Evolutionary conservation across 2,113 vertebrate species (phyloP).

Genomic region (Tupaia tana): DNA sequence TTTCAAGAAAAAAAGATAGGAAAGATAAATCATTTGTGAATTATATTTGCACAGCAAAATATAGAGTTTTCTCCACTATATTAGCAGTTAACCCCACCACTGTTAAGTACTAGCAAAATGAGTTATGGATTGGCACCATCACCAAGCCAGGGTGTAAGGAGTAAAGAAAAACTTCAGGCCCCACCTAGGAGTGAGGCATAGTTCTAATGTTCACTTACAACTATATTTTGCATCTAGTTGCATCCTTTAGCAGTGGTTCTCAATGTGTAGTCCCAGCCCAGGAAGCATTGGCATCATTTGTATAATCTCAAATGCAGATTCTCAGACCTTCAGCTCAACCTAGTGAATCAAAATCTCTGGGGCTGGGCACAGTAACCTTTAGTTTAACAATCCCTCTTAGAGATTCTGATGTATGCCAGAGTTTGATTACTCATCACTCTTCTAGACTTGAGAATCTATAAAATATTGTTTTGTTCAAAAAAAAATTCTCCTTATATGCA

Average conservation of each 20-base stretch:
- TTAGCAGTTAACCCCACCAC: background rate
- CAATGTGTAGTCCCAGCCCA: background rate
- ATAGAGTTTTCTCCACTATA: background rate
- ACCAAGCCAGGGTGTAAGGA: background rate
- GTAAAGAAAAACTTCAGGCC: background rate
- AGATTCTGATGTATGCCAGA: background rate
- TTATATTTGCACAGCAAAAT: background rate
- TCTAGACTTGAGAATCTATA: background rate
- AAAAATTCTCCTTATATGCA: background rate
- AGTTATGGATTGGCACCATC: background rate
- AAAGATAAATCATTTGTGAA: background rate
- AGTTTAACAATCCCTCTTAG: background rate
- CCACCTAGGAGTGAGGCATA: background rate
- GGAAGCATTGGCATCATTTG: background rate
- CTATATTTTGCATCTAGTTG: background rate
- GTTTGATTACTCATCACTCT: background rate
- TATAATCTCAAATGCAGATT: background rate
- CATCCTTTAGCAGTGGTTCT: background rate
- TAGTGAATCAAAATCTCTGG: background rate
- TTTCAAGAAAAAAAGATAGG: background rate
- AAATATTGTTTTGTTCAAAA: no score
- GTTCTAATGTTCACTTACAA: background rate
- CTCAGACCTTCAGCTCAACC: background rate
- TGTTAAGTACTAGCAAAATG: background rate
- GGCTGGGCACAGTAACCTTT: background rate